Conservation (phyloP, 2,797 vertebrate genomes). For the Ptychadena robeensis region DNA sequence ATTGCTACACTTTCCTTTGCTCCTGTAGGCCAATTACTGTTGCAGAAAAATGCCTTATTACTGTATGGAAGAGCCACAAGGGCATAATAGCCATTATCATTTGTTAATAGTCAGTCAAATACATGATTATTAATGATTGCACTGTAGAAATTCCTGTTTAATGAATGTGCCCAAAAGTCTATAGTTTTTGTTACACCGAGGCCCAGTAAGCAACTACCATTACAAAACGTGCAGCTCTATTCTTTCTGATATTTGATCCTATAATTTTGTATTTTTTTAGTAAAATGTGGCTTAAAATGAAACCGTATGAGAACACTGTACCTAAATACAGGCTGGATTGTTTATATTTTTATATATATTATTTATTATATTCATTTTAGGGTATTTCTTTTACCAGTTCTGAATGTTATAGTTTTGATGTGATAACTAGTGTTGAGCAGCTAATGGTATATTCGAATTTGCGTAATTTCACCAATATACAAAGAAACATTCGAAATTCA, state of each 20-base stretch:
- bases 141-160: conserved; percentile 27
- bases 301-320: no score
- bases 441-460: no score
- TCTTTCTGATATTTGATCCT: background rate
- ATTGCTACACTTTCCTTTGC: conserved; percentile 52
- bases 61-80: conserved; percentile 36
- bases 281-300: no score
- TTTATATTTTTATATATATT: no score
- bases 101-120: conserved; percentile 50
- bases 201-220: background rate
- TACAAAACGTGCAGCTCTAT: background rate
- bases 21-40: conserved; percentile 57
- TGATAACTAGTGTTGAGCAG: no score
- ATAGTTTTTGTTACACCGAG: background rate
- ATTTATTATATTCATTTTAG: no score
- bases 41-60: conserved; percentile 50
- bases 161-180: conserved; percentile 4
- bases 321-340: no score
- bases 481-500: no score
- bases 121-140: conserved; percentile 45
- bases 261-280: no score
- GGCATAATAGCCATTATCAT: conserved; percentile 45
- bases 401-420: no score
- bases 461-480: no score
- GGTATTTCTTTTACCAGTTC: no score